Conservation (phyloP, 2,113 vertebrate genomes). For the Tragelaphus scriptus region DNA sequence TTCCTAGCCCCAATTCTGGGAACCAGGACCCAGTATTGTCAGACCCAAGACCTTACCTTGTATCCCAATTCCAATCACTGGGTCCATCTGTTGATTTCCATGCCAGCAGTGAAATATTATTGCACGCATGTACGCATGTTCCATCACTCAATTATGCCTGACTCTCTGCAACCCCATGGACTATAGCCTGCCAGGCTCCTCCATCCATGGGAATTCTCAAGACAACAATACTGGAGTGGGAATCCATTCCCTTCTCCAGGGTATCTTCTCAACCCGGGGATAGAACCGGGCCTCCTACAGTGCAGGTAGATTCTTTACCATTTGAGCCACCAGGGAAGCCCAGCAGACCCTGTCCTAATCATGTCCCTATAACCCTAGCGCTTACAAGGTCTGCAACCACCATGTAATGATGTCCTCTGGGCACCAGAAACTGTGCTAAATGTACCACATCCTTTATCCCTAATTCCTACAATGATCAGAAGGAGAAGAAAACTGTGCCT, state of each 20-base stretch:
- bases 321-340: not conserved
- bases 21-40: not conserved
- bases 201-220: not conserved
- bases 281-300: rapidly evolving
- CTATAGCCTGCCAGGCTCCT: not conserved
- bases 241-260: not conserved
- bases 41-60: not conserved
- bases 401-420: not conserved
- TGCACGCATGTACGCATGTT: rapidly evolving
- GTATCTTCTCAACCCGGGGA: not conserved
- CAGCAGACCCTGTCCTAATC: not conserved
- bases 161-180: not conserved
- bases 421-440: not conserved
- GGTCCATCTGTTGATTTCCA: not conserved
- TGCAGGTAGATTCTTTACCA: not conserved
- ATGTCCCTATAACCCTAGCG: not conserved
- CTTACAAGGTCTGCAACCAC: not conserved
- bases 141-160: not conserved
- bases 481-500: not conserved
- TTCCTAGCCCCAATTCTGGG: not conserved
- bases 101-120: not conserved
- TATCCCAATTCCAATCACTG: not conserved
- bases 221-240: not conserved
- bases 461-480: not conserved
- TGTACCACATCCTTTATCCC: not conserved